phyloP scores from a whole-genome alignment of 2,113 vertebrate genomes.

The Channa argus region DNA sequence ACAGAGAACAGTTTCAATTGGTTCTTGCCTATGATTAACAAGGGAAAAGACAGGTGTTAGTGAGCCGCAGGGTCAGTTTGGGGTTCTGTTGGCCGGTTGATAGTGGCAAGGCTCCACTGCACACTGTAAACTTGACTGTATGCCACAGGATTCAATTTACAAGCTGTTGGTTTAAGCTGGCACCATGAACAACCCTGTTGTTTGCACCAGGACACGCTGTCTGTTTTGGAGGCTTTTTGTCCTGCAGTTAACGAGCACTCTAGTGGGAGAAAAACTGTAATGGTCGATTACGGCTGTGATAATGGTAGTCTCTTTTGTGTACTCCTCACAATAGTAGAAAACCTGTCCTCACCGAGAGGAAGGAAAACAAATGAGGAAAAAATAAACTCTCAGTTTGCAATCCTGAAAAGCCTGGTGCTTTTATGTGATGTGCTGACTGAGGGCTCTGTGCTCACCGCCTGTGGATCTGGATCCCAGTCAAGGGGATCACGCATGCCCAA shows the following conservation, averaged over 20 bases:
- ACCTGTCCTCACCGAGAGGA: constrained; percentile 57
- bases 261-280: constrained; percentile 64
- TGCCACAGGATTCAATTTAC: constrained; percentile 79
- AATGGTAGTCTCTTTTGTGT: constrained; percentile 71
- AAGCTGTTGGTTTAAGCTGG: constrained; percentile 78
- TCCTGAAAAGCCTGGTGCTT: constrained; percentile 66
- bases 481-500: constrained; percentile 58
- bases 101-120: constrained; percentile 68
- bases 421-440: constrained; percentile 69
- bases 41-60: constrained; percentile 67
- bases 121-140: constrained; percentile 75
- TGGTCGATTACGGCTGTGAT: constrained; percentile 74
- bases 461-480: constrained; percentile 63
- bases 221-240: constrained; percentile 69
- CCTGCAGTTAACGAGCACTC: constrained; percentile 74
- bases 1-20: too few species aligned
- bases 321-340: constrained; percentile 49
- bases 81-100: constrained; percentile 66
- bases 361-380: constrained; percentile 65
- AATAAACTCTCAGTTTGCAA: constrained; percentile 62
- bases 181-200: constrained; percentile 59
- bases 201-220: constrained; percentile 65
- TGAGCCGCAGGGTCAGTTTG: constrained; percentile 68
- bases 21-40: constrained; percentile 60
- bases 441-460: constrained; percentile 55